A percentile compares a stretch with the other conserved stretches of the same genome.
Evolutionary conservation across 2,888 invertebrate species (phyloP).

Genomic region (Romanomermis culicivorax): DNA sequence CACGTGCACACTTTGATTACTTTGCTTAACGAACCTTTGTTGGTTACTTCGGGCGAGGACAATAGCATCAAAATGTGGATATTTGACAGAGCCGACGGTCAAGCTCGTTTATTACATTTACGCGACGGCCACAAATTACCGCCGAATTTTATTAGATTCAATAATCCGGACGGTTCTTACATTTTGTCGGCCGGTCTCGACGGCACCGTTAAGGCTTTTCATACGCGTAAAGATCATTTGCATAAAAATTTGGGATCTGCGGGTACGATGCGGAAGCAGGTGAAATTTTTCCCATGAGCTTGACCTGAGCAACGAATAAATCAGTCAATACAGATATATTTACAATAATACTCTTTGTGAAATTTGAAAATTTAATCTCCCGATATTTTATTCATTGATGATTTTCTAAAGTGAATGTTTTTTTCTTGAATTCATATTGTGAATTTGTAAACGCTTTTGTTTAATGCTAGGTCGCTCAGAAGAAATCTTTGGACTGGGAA

Average conservation of each 20-base stretch:
- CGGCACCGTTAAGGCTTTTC: conserved; percentile 20
- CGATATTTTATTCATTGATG: no score
- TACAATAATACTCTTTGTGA: no score
- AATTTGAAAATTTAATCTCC: no score
- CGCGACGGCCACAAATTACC: conserved; percentile 32
- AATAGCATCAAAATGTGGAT: conserved; percentile 35
- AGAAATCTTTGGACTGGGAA: conserved; percentile 10
- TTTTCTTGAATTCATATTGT: no score
- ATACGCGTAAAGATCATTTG: conserved; percentile 14
- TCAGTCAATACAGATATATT: no score
- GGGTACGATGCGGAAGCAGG: conserved; percentile 10
- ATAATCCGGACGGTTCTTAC: conserved; percentile 37
- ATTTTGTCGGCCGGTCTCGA: conserved; percentile 19
- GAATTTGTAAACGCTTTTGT: no score
- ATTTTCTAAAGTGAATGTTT: no score
- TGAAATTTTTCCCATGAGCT: conserved; percentile 14
- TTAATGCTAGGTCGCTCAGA: background rate
- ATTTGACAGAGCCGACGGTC: conserved; percentile 73
- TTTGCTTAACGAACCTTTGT: conserved; percentile 63
- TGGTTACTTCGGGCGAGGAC: conserved; percentile 37
- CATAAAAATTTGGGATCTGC: conserved; percentile 18
- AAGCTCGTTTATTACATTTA: conserved; percentile 26
- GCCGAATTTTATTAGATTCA: conserved; percentile 44
- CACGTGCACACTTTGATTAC: conserved; percentile 23
- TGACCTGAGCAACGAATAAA: background rate